Evolutionary conservation across 2,888 invertebrate genomes (phyloP), one percentile per base, ranked within the genome.

Genomic region (Drosophila mimica): DNA sequence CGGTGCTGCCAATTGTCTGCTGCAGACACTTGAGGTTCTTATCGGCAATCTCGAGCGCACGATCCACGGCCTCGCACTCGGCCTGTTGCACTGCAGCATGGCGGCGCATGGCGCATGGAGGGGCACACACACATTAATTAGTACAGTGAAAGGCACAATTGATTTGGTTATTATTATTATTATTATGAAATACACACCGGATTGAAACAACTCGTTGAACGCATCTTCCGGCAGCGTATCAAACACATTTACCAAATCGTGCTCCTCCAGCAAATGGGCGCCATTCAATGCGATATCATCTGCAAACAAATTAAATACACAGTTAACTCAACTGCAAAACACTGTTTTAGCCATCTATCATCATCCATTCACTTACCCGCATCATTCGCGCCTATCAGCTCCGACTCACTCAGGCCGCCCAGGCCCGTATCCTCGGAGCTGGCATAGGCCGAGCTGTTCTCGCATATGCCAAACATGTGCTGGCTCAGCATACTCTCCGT

Each of bases 61-160:
- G 95, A 91, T 98, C 97, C 84, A 98, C 93, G 92, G 98, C 98
- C 81, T 98, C 97, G 40, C 97, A 96, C 93, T 98, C 98, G 91
- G 97, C 97, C 91, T 95, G 94, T 57, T 96, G 93, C 67, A 93
- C 92, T 92, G 77, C 70, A 83, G 72, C 46, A 28, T 40, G 30
- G 36, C 40, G 54, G 67, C 76, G 70, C 67, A 60, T 67, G 67
- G 65, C 85, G 46, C 25, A 46, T 46, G 56, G 60, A 67, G 76
- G 54, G 74, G 83, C 64, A 74, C 89, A 88, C 81, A 88, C 89
- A 88, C 89, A 84, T 79, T 70, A 83, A 84, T 84, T 84, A 89
- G 89, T 89, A 89, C 69, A 89, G 78, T 72, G 61, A 88, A 82
- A 79, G 70, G 61, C 74, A 80, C 69, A 88, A 79, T 72, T 82